Evolutionary conservation across 2,888 invertebrate genomes (phyloP), one percentile per base, ranked within the genome.

Genomic region (Diaprepes abbreviatus): DNA sequence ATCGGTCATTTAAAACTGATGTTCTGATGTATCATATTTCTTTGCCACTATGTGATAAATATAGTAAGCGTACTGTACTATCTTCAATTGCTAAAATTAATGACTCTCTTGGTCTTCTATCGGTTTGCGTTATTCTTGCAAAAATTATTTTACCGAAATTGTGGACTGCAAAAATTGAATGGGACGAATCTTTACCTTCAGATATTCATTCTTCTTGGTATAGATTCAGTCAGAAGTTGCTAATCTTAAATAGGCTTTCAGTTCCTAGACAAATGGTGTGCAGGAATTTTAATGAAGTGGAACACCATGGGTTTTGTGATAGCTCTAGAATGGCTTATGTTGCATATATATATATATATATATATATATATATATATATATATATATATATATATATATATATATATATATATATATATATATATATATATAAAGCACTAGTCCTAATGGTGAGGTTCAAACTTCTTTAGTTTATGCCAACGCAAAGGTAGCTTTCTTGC

Each of bases 111-210:
- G 28, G 28, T 6, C 6, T 28, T 4, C 28, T 28, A 4, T 28
- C 28, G 6, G 28, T 28, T 3, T 28, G 40, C 43, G 28, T 70
- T 12, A 59, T 73, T 31, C n/a, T 57, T 7, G 52, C 71, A 50
- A 68, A 71, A 45, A 52, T 71, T 9, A 52, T 68, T n/a, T 36
- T 68, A 31, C 71, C 68, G 12, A 57, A 58, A 40, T 54, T 71
- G 19, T 71, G 69, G 71, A 17, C 16, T 38, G 40, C 16, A 28
- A 64, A 55, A 10, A 9, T 71, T 14, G 36, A 35, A n/a, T 68
- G 71, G 68, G 68, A 71, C 28, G 12, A 28, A 28, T 28, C 28
- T 28, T 28, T 28, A 6, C 28, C 28, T 28, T 28, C 28, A 28
- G 28, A 4, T 6, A 28, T 28, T 28, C 28, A 28, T 28, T 28